Base-by-base conservation (phyloP, 2,888 invertebrate species). In the Leptinotarsa haldemani region DNA sequence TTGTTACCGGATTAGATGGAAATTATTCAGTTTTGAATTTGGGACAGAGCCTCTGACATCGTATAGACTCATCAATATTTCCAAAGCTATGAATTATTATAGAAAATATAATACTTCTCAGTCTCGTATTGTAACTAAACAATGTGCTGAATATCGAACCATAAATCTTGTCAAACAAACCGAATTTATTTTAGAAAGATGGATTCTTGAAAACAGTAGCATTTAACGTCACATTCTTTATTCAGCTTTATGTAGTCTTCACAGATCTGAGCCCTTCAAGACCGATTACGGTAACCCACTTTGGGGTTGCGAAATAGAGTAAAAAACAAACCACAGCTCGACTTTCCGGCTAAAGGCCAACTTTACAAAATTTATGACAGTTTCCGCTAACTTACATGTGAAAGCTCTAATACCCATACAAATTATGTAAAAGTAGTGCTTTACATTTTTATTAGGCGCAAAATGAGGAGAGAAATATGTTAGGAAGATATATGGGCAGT, bases 361-460 rank as follows among this genome's bases (percentile, higher is more conserved):
- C 72, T 75, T 64, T 46, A 16, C 47, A 67, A 68, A 75, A 75
- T 75, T 75, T 72, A 75, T 75, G 75, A 72, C 72, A 75, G 65
- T 75, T 78, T 73, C 69, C 69, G 70, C 73, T 71, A 73, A 78
- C 77, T 78, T 75, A 76, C 81, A 81, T 81, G 80, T 82, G 82
- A 83, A 83, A 81, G 81, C 81, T 80, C 80, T 85, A 83, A 84
- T 85, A 82, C 82, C 81, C 82, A 82, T 83, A 83, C 84, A 85
- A 85, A 86, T 86, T 85, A 86, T 85, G 85, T 83, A 86, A 83
- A 85, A 83, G 83, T 81, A 84, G 84, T 83, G 84, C 85, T 86
- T 85, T 86, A 85, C 85, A 86, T 85, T 85, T 86, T 85, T 86
- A 86, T 86, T 85, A 85, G 84, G 83, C 82, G 74, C 77, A 78